Conservation (phyloP, 92 coral and sea anemone genomes). For the Metridium senile region DNA sequence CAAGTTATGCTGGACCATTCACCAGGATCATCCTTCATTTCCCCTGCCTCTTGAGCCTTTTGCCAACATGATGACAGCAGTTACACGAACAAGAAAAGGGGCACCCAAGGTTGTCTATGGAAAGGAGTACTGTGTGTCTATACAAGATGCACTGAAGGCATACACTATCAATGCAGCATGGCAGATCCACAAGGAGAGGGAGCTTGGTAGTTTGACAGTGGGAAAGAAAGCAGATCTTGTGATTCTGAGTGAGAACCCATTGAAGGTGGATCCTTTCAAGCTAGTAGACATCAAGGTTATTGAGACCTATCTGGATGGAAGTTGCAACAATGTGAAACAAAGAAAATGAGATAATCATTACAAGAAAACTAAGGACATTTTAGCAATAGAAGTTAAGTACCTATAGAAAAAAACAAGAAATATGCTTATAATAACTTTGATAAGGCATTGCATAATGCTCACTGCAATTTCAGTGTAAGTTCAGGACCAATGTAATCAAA, state of each 20-base stretch:
- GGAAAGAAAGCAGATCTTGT: slow-evolving; percentile 56
- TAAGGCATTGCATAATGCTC: too few species aligned
- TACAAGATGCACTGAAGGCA: slow-evolving; percentile 51
- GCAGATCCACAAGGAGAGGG: slow-evolving; percentile 50
- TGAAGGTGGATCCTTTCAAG: slow-evolving; percentile 39
- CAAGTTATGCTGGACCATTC: slow-evolving; percentile 62
- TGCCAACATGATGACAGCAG: slow-evolving; percentile 44
- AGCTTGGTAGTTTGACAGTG: slow-evolving; percentile 51
- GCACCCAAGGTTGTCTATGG: too few species aligned
- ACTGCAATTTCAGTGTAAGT: too few species aligned
- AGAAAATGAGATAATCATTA: too few species aligned
- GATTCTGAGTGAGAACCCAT: slow-evolving; percentile 47
- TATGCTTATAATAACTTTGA: too few species aligned
- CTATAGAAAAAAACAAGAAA: too few species aligned
- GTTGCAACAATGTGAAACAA: too few species aligned
- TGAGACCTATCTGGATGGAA: slow-evolving; percentile 41
- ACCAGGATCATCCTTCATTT: slow-evolving; percentile 39
- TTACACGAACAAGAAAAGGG: slow-evolving; percentile 40
- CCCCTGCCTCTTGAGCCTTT: slow-evolving; percentile 48
- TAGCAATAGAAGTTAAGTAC: too few species aligned
- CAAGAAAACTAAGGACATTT: too few species aligned
- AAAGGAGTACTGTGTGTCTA: slow-evolving; percentile 36
- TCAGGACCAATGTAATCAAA: too few species aligned
- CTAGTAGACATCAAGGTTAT: slow-evolving; percentile 41
- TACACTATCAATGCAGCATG: slow-evolving; percentile 66